phyloP scores from a whole-genome alignment of 2,797 vertebrate genomes.

The Paedocypris micromegethes region DNA sequence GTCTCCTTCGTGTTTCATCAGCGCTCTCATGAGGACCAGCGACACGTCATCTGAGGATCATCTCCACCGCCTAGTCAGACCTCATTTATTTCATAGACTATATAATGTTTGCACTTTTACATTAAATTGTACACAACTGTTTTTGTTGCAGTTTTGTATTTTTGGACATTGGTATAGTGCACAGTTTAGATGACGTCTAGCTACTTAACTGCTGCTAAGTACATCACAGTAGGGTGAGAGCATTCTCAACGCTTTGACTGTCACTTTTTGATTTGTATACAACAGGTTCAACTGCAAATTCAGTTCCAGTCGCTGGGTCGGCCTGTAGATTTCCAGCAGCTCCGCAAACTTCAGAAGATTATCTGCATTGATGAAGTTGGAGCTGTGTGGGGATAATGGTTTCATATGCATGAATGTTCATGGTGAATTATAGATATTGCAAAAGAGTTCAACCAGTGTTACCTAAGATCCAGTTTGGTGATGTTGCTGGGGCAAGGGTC shows the following conservation, averaged over 20 bases:
- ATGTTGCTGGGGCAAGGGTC: conserved; percentile 72
- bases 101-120: no score
- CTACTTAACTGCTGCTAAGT: no score
- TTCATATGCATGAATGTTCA: background rate
- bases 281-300: conserved; percentile 81
- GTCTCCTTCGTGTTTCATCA: conserved; percentile 92
- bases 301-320: conserved; percentile 66
- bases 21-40: conserved; percentile 86
- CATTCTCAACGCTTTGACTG: conserved; percentile 67
- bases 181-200: no score
- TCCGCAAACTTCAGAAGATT: conserved; percentile 81
- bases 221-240: conserved; percentile 67
- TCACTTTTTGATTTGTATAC: conserved; percentile 74
- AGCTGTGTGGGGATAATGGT: conserved; percentile 61
- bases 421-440: background rate
- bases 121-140: no score
- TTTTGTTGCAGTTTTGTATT: no score
- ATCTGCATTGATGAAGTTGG: conserved; percentile 84
- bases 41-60: conserved; percentile 64
- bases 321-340: conserved; percentile 62
- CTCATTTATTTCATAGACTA: no score
- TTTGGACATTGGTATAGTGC: no score
- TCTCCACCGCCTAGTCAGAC: no score
- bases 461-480: conserved; percentile 82
- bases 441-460: conserved; percentile 27